Evolutionary conservation across 2,797 vertebrate species (phyloP).

Genomic region (Mastacembelus armatus): DNA sequence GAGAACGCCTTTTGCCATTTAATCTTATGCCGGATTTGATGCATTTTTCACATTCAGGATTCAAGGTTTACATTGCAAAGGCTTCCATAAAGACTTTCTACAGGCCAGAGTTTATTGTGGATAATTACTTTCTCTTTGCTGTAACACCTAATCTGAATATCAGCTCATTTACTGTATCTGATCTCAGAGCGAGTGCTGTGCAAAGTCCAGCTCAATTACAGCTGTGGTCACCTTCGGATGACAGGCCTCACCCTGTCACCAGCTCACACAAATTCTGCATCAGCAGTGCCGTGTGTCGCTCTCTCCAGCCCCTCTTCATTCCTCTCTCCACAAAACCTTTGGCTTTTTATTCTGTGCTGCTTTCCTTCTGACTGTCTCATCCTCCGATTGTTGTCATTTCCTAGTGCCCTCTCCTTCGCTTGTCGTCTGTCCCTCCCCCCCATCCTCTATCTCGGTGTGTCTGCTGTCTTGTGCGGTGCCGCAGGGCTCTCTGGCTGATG

Average conservation of each 20-base stretch:
- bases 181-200: slow-evolving; percentile 17
- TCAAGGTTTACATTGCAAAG: slow-evolving; percentile 9
- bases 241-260: slow-evolving; percentile 57
- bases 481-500: slow-evolving; percentile 73
- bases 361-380: slow-evolving; percentile 42
- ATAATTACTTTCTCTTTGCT: slow-evolving; percentile 34
- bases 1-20: slow-evolving; percentile 52
- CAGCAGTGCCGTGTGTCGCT: slow-evolving; percentile 21
- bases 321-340: slow-evolving; percentile 26
- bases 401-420: slow-evolving; percentile 23
- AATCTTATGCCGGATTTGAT: slow-evolving; percentile 23
- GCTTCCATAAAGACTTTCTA: too few relatives aligned
- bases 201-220: slow-evolving; percentile 11
- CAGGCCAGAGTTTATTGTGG: slow-evolving; percentile 36
- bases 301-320: slow-evolving; percentile 2
- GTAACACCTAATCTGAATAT: slow-evolving; percentile 45
- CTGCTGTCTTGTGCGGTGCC: slow-evolving; percentile 56
- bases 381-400: slow-evolving; percentile 48
- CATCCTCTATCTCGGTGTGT: slow-evolving; percentile 44
- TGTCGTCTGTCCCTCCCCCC: slow-evolving; percentile 18
- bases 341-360: slow-evolving; percentile 15
- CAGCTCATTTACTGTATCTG: slow-evolving; percentile 30
- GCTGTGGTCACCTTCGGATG: slow-evolving; percentile 73
- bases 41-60: background rate
- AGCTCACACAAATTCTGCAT: slow-evolving; percentile 32